Conservation (phyloP, 1,140 invertebrate genomes). For the Lanistes nyassanus region DNA sequence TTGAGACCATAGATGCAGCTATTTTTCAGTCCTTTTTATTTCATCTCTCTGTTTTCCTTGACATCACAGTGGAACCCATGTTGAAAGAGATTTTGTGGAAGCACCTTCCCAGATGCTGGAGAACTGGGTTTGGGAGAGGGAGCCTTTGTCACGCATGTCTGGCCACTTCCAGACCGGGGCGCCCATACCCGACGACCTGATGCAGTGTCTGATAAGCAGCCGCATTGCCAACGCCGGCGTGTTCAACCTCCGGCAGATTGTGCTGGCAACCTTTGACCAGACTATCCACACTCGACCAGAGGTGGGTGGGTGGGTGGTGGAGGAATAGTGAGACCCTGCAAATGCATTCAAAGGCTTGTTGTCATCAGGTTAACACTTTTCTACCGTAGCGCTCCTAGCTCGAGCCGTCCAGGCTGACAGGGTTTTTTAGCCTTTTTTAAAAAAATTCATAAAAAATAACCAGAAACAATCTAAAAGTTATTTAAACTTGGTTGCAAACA, state of each 20-base stretch:
- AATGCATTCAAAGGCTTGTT: background rate
- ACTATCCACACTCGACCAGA: slow-evolving; percentile 64
- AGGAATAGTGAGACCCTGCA: background rate
- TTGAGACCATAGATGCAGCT: too few relatives aligned
- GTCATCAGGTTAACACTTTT: too few relatives aligned
- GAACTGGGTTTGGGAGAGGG: slow-evolving; percentile 73
- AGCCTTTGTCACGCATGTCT: slow-evolving; percentile 69
- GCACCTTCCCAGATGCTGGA: slow-evolving; percentile 74
- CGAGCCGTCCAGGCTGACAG: too few relatives aligned
- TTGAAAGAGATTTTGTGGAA: slow-evolving; percentile 73
- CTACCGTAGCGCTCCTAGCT: too few relatives aligned
- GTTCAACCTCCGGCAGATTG: slow-evolving; percentile 70
- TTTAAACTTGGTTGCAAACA: too few relatives aligned
- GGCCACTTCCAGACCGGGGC: slow-evolving; percentile 68
- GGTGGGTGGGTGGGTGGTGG: slow-evolving; percentile 39
- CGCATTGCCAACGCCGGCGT: slow-evolving; percentile 69
- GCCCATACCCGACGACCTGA: slow-evolving; percentile 67
- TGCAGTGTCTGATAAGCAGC: slow-evolving; percentile 68
- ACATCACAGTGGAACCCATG: slow-evolving; percentile 66
- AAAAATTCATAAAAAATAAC: too few relatives aligned
- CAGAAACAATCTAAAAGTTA: too few relatives aligned
- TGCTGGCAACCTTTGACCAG: slow-evolving; percentile 70
- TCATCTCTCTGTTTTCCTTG: too few relatives aligned
- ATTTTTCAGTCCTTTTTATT: too few relatives aligned
- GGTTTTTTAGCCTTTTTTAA: too few relatives aligned